A percentile compares a stretch with the other conserved stretches of the same genome.
These are phyloP conservation scores for Anaspis maculata DNA, from an alignment of 2,888 invertebrate genomes.

Conservation along the genomic window DNA sequence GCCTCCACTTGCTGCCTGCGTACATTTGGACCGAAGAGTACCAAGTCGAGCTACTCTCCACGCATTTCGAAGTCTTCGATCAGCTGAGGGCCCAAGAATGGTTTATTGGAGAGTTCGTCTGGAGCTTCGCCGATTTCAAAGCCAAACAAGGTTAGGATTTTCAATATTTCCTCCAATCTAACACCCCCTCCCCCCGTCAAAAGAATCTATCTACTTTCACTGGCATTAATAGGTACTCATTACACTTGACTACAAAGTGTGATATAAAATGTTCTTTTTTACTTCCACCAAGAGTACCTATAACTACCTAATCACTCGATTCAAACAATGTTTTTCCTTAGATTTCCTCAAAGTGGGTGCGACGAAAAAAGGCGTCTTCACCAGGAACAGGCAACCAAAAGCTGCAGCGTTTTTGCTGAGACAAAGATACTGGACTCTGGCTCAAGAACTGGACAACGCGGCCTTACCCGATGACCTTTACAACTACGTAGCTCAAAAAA, in stretches of 20 bases:
- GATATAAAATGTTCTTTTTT: too few species aligned
- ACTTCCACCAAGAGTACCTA: too few species aligned
- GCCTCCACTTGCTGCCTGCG: constrained; percentile 74
- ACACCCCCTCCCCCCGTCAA: too few species aligned
- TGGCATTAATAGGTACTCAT: too few species aligned
- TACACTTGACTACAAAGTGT: too few species aligned
- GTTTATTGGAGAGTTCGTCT: constrained; percentile 94
- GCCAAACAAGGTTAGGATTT: constrained; percentile 61
- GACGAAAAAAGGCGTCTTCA: constrained; percentile 86
- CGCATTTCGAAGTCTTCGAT: constrained; percentile 91
- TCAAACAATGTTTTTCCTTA: neutral
- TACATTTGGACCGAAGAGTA: constrained; percentile 96
- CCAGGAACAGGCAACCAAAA: constrained; percentile 84
- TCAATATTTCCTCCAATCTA: too few species aligned
- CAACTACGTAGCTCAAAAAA: too few species aligned
- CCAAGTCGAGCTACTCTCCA: constrained; percentile 72
- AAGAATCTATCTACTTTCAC: too few species aligned
- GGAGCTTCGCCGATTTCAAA: constrained; percentile 99
- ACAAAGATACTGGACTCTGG: constrained; percentile 64
- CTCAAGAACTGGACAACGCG: constrained; percentile 51
- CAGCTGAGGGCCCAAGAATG: constrained; percentile 61
- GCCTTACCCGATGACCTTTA: constrained; percentile 48
- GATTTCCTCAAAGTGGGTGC: constrained; percentile 53
- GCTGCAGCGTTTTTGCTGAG: constrained; percentile 74
- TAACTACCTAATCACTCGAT: too few species aligned